Conservation (phyloP, 2,888 invertebrate genomes). For the Salpingus planirostris region DNA sequence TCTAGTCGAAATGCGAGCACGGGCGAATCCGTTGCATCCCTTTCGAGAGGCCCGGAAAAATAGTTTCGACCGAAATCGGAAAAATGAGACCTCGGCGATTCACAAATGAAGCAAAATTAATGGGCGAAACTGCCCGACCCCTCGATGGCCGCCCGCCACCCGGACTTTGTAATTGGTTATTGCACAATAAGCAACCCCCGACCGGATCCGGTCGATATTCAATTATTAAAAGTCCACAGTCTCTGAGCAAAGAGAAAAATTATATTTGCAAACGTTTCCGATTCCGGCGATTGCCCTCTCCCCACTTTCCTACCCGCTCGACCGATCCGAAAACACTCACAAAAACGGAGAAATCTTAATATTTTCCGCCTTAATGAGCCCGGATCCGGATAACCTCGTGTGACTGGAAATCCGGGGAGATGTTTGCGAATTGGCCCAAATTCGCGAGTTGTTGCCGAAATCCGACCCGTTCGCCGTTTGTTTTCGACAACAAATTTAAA, state of each 20-base stretch:
- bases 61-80: too few species aligned
- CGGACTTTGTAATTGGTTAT: constrained; percentile 33
- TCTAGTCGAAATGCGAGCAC: too few species aligned
- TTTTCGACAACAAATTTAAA: constrained; percentile 27
- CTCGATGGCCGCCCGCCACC: constrained; percentile 20
- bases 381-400: too few species aligned
- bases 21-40: too few species aligned
- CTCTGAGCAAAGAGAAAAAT: constrained; percentile 19
- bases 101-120: constrained; percentile 27
- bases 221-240: constrained; percentile 29
- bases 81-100: too few species aligned
- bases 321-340: too few species aligned
- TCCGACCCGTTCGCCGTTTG: constrained; percentile 9
- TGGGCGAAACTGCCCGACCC: constrained; percentile 8
- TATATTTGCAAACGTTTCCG: constrained; percentile 18
- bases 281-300: too few species aligned
- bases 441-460: constrained; percentile 8
- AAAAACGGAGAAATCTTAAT: too few species aligned
- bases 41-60: too few species aligned
- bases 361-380: too few species aligned
- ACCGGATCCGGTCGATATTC: constrained; percentile 25
- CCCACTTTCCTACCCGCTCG: too few species aligned
- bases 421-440: constrained; percentile 20
- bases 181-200: constrained; percentile 24
- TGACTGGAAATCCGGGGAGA: too few species aligned